Base-by-base conservation (phyloP, 2,888 invertebrate genomes). In the Scrobipalpa atriplicella region DNA sequence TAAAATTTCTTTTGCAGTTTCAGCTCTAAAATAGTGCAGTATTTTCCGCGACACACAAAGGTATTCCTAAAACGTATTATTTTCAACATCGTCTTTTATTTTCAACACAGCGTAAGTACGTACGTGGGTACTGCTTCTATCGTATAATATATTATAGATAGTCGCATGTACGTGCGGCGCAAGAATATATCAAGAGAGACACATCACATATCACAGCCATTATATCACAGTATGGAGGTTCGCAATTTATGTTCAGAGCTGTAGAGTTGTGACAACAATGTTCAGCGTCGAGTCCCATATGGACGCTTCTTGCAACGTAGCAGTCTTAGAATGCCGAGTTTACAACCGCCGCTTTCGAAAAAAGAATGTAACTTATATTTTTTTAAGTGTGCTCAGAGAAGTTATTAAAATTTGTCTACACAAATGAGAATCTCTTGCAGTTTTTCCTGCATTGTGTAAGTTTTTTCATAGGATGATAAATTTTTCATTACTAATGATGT, bases 191-290 rank as follows among this genome's bases (percentile, higher is more conserved):
- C 19, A 52, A 18, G 52, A 16, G 52, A 52, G 52, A 19, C 18
- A 52, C 19, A 52, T 52, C 52, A 52, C 52, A 52, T 52, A 52
- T 52, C 52, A 52, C 52, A 52, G 52, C 52, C 52, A 52, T 52
- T 52, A 52, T 52, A 19, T 52, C 19, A 52, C 52, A 19, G 52
- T 52, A 52, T 52, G 52, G 52, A 19, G 18, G 52, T 16, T 52
- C 11, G 52, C 18, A 52, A 52, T 52, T 52, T 52, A 52, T 52
- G 52, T 52, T 18, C 19, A n/a, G 16, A 16, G 19, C 19, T 19
- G 19, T 18, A 10, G 11, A 2, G 8, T 18, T 52, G 18, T 52
- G 52, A 52, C 19, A 52, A 52, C 19, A 52, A 19, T 19, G 52
- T 52, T 52, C 19, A 7, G 16, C n/a, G n/a, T 8, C 16, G n/a